Percentiles rank a stretch among this genome's conserved stretches.
These are phyloP conservation scores for Lontra canadensis DNA, from an alignment of 2,113 vertebrate genomes.

Conservation along the genomic window DNA sequence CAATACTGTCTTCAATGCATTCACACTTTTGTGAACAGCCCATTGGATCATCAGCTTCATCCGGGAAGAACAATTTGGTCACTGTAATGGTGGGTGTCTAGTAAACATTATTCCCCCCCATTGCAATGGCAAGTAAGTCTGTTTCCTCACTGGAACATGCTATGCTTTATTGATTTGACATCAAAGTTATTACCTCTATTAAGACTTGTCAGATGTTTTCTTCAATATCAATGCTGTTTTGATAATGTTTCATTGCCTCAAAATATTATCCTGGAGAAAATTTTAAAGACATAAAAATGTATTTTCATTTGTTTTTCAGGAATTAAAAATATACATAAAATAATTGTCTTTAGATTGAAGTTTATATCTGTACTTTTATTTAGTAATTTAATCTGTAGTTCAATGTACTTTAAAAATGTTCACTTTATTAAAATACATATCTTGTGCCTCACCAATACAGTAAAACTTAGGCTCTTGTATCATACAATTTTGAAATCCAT, in stretches of 20 bases:
- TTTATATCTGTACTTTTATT: not conserved
- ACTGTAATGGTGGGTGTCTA: conserved; percentile 24
- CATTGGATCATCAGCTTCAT: conserved; percentile 37
- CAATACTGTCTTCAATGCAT: not conserved
- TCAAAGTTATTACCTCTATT: conserved; percentile 58
- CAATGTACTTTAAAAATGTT: not conserved
- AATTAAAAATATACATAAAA: conserved; percentile 71
- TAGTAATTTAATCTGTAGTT: not conserved
- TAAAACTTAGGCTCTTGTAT: not conserved
- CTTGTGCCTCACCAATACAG: not conserved
- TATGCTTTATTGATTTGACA: conserved; percentile 76
- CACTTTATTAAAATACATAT: not conserved
- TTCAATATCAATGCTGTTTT: conserved; percentile 82
- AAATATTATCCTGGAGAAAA: conserved; percentile 76
- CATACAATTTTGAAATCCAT: not conserved
- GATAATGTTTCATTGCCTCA: conserved; percentile 79
- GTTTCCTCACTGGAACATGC: conserved; percentile 76
- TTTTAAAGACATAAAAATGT: conserved; percentile 46
- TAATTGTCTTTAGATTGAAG: conserved; percentile 38
- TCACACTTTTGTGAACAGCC: not conserved
- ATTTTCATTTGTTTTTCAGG: conserved; percentile 40
- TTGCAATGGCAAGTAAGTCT: conserved; percentile 62
- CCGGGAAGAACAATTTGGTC: not conserved
- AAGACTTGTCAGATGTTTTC: conserved; percentile 74
- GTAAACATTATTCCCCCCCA: conserved; percentile 17